phyloP scores from a whole-genome alignment of 2,113 vertebrate species.

The Emydocephalus ijimae region DNA sequence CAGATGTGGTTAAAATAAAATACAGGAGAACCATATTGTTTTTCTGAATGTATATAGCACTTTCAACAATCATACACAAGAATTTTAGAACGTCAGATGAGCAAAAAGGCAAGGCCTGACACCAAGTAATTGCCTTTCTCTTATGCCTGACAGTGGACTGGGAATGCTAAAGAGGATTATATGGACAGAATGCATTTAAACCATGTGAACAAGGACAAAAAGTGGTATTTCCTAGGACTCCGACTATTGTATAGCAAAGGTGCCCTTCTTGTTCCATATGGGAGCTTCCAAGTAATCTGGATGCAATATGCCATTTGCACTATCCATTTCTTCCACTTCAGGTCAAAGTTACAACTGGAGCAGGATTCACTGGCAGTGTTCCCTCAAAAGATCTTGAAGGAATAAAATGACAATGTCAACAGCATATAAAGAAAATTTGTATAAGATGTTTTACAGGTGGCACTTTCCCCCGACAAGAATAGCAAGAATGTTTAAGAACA shows the following conservation, averaged over 20 bases:
- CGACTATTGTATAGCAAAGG: background rate
- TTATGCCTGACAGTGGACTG: background rate
- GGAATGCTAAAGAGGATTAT: background rate
- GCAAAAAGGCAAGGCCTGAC: background rate
- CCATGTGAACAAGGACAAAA: background rate
- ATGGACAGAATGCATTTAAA: background rate
- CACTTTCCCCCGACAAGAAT: too few species aligned
- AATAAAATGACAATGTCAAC: background rate
- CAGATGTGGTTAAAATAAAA: conserved; percentile 26
- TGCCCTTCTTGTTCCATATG: background rate
- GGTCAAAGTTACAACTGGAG: background rate
- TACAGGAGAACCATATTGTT: background rate
- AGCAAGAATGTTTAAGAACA: too few species aligned
- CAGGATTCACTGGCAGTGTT: background rate
- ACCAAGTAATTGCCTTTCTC: background rate
- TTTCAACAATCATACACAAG: background rate
- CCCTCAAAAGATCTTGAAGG: background rate
- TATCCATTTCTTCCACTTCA: background rate
- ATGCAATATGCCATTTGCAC: background rate
- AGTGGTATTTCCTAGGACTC: background rate
- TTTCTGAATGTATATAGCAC: background rate
- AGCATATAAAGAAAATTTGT: too few species aligned
- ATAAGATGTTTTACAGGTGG: too few species aligned
- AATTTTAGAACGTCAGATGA: background rate
- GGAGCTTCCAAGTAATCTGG: background rate